Percentiles rank a stretch among this genome's conserved stretches.
phyloP scores from a whole-genome alignment of 2,888 invertebrate species.

The Eurois occulta region DNA sequence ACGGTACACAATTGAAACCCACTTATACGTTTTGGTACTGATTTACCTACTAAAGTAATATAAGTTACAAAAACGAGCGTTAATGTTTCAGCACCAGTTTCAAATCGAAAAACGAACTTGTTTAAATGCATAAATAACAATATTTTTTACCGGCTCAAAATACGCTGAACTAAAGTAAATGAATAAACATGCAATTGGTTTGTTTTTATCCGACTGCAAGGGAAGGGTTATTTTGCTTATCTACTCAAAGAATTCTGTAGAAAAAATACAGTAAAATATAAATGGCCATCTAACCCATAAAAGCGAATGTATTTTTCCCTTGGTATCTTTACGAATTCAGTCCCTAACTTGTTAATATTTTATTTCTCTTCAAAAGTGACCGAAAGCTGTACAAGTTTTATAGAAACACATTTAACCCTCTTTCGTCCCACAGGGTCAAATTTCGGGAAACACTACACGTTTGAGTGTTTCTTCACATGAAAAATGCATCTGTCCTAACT shows the following conservation, averaged over 20 bases:
- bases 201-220: background rate
- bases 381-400: constrained; percentile 30
- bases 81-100: background rate
- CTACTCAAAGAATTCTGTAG: background rate
- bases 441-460: constrained; percentile 42
- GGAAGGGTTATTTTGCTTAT: background rate
- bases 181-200: background rate
- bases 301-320: constrained; percentile 13
- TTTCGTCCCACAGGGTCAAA: constrained; percentile 36
- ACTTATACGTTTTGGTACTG: background rate
- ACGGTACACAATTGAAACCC: constrained; percentile 1
- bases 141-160: too few species aligned
- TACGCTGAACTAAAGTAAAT: background rate
- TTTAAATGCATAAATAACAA: background rate
- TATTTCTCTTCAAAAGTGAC: constrained; percentile 44
- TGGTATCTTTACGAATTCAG: constrained; percentile 37
- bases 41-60: background rate
- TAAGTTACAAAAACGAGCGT: constrained; percentile 1
- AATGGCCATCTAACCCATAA: background rate
- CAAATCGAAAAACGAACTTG: background rate
- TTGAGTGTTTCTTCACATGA: constrained; percentile 48
- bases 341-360: constrained; percentile 52
- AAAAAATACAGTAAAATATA: constrained; percentile 13
- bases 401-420: constrained; percentile 54
- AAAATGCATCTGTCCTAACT: constrained; percentile 57